Conservation (phyloP, 1,140 invertebrate species). For the Drosophila melanogaster region DNA sequence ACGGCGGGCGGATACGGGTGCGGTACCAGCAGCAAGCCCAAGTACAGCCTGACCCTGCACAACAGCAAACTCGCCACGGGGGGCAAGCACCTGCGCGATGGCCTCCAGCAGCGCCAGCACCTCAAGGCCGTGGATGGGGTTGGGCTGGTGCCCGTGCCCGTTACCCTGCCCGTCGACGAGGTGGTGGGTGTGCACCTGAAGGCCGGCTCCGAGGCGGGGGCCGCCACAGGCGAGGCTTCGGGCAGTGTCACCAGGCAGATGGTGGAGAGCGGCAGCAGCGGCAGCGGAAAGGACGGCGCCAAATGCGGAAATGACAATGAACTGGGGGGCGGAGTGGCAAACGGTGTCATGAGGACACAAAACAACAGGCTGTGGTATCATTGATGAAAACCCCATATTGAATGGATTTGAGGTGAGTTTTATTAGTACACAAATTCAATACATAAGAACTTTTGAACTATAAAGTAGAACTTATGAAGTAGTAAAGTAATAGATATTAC, state of each 20-base stretch:
- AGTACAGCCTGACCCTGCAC: constrained; percentile 52
- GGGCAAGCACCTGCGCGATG: constrained; percentile 56
- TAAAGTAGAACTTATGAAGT: too few relatives aligned
- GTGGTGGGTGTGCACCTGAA: constrained; percentile 61
- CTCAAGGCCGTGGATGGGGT: constrained; percentile 56
- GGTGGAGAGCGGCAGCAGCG: constrained; percentile 19
- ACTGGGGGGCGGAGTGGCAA: constrained; percentile 32
- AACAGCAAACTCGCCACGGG: constrained; percentile 43
- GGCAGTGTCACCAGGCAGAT: constrained; percentile 35
- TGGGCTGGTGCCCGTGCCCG: not conserved
- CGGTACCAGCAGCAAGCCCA: constrained; percentile 25
- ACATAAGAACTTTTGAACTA: too few relatives aligned
- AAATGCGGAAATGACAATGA: constrained; percentile 17
- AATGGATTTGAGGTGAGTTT: constrained; percentile 81
- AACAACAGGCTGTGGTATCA: constrained; percentile 84
- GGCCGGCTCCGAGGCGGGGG: constrained; percentile 13
- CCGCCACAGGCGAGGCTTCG: constrained; percentile 58
- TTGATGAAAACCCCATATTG: constrained; percentile 81
- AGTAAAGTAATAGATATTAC: too few relatives aligned
- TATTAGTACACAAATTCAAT: not conserved
- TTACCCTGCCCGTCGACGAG: constrained; percentile 43
- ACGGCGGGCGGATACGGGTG: constrained; percentile 3
- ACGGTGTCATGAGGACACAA: constrained; percentile 67
- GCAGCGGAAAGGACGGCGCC: constrained; percentile 27
- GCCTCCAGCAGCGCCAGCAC: constrained; percentile 66